Evolutionary conservation across 2,888 invertebrate genomes (phyloP).

Genomic region (Dicyrtoma fusca): DNA sequence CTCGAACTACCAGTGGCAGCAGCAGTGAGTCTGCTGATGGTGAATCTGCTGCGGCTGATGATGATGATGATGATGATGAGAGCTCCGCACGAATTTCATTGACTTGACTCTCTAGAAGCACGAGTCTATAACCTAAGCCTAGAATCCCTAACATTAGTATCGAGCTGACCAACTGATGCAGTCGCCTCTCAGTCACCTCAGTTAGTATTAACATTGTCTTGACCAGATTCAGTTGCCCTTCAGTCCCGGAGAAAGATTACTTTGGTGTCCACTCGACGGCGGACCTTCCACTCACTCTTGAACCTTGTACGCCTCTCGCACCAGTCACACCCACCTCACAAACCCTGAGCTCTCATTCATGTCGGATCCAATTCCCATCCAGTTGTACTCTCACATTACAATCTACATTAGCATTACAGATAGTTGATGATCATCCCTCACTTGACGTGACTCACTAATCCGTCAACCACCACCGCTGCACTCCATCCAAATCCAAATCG

Average conservation of each 20-base stretch:
- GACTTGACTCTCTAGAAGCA: conserved; percentile 27
- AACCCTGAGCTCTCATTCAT: too few relatives aligned
- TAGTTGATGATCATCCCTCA: too few relatives aligned
- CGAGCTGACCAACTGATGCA: conserved; percentile 30
- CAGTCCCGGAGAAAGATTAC: background rate
- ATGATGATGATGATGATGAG: conserved; percentile 6
- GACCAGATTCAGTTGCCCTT: too few relatives aligned
- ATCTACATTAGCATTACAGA: too few relatives aligned
- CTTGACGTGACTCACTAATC: too few relatives aligned
- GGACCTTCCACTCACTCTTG: background rate
- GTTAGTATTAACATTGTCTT: conserved; percentile 21
- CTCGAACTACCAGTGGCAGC: conserved; percentile 9
- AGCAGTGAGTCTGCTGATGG: background rate
- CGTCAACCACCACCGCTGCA: too few relatives aligned
- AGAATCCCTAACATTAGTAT: conserved; percentile 20
- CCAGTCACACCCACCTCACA: background rate
- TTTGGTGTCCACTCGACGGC: background rate
- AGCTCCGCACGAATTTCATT: conserved; percentile 24
- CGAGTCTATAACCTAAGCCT: conserved; percentile 28
- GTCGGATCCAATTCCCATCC: too few relatives aligned
- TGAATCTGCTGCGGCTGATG: background rate
- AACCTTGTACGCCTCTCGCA: background rate
- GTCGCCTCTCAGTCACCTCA: conserved; percentile 31
- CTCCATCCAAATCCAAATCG: too few relatives aligned
- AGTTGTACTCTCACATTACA: too few relatives aligned